Evolutionary conservation across 2,888 invertebrate genomes (phyloP), one percentile per base, ranked within the genome.

Genomic region (Dendrolimus houi): DNA sequence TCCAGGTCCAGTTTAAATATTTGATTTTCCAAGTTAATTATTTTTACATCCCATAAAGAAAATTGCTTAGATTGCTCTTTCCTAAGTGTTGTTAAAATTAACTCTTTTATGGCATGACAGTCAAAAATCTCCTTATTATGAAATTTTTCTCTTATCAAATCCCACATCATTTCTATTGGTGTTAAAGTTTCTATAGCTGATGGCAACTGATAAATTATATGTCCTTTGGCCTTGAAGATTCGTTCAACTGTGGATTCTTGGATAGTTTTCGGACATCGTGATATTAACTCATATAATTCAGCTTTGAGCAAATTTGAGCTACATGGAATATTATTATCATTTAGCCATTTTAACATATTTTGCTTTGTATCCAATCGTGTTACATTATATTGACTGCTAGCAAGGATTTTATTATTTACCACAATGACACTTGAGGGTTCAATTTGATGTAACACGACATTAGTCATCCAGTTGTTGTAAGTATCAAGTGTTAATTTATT

Each of bases 391-490:
- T 63, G 60, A 1, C 57, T 9, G 54, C 58, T 60, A 29, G 71
- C 70, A 63, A 75, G 75, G 10, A 78, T 57, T 13, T 67, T 65
- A 60, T 69, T 72, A 47, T 70, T 71, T 61, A 85, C 69, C 17
- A 85, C 62, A 56, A 85, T 64, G n/a, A 75, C 60, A 61, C 77
- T 75, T 10, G 66, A 64, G 9, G 63, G 62, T 57, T 62, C 59
- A 14, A 85, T 60, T 8, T 52, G 42, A 29, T 66, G 61, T 9
- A 81, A 52, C 13, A 83, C 62, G 41, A 78, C 65, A 57, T 77
- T 71, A 58, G 62, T 62, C n/a, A 84, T 54, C 85, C 83, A 85
- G 59, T 77, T 82, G n/a, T 59, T 67, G 52, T 77, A 80, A 54
- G 70, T 64, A 40, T 69, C 63, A 63, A 63, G 63, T 14, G 65